Percentiles rank a stretch among this genome's conserved stretches.
phyloP scores from a whole-genome alignment of 2,888 invertebrate species.

The Chydorus sphaericus region DNA sequence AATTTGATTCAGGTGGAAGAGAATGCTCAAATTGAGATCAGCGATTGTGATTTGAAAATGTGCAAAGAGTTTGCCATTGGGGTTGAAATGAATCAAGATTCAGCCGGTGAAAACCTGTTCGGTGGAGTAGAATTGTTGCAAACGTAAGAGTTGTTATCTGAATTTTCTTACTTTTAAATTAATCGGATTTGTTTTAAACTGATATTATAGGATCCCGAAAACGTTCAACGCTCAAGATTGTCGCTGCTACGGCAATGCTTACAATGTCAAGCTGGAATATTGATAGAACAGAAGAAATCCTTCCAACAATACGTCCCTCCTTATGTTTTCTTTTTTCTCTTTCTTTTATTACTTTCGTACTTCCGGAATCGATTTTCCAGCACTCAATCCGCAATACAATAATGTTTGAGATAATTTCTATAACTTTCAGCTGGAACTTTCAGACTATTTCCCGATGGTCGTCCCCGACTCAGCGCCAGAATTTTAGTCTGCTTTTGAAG shows the following conservation, averaged over 20 bases:
- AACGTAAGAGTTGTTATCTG: background rate
- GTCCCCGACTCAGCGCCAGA: background rate
- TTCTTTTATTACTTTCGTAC: background rate
- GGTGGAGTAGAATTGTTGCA: background rate
- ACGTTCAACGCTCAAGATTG: background rate
- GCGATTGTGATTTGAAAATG: background rate
- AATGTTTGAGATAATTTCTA: background rate
- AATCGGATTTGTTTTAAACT: background rate
- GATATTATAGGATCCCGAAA: background rate
- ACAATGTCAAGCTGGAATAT: background rate
- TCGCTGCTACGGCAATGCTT: background rate
- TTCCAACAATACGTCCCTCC: too few relatives aligned
- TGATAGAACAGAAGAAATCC: too few relatives aligned
- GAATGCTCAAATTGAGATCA: background rate
- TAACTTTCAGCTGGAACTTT: background rate
- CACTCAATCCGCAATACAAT: background rate
- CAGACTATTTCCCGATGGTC: background rate
- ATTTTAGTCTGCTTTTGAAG: background rate
- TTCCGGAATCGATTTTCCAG: background rate
- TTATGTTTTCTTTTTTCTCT: background rate
- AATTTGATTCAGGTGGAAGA: background rate
- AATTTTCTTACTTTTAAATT: background rate
- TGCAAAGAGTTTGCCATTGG: background rate
- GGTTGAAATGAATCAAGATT: background rate
- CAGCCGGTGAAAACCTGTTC: background rate